A percentile compares a stretch with the other conserved stretches of the same genome.
phyloP scores from a whole-genome alignment of 2,888 invertebrate species.

The Chromoteleia sp. region DNA sequence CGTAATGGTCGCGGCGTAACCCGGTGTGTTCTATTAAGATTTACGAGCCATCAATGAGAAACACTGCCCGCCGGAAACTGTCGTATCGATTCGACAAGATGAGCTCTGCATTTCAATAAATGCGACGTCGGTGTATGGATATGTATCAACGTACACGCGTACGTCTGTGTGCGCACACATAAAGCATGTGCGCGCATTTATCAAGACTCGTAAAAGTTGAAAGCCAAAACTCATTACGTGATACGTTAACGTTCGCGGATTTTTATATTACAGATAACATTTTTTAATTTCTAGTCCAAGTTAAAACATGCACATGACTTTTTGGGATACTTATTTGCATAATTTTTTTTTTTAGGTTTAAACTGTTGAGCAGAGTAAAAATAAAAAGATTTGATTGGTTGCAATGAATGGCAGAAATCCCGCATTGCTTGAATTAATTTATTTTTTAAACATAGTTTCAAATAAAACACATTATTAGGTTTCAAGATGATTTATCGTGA shows the following conservation, averaged over 20 bases:
- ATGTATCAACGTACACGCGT: conserved; percentile 40
- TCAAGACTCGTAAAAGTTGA: conserved; percentile 64
- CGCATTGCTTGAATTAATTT: too few relatives aligned
- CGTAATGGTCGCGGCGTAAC: conserved; percentile 71
- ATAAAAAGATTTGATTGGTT: too few relatives aligned
- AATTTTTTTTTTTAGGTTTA: too few relatives aligned
- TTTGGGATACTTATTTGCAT: not conserved
- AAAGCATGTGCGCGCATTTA: conserved; percentile 63
- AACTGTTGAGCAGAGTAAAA: too few relatives aligned
- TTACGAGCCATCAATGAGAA: conserved; percentile 79
- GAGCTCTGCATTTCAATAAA: conserved; percentile 81
- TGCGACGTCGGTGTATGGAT: conserved; percentile 60
- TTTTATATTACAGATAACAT: conserved; percentile 38
- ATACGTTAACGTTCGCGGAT: conserved; percentile 49
- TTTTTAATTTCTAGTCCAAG: conserved; percentile 27
- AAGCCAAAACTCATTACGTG: conserved; percentile 62
- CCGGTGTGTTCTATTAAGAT: conserved; percentile 76
- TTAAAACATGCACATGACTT: not conserved
- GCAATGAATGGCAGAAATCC: too few relatives aligned
- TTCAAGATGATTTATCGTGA: too few relatives aligned
- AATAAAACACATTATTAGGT: too few relatives aligned
- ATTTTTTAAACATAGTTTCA: too few relatives aligned
- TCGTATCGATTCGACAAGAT: conserved; percentile 80
- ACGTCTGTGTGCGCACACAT: conserved; percentile 33
- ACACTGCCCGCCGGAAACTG: conserved; percentile 79